phyloP scores from a whole-genome alignment of 2,113 vertebrate genomes.

The Rhabdomys dilectus region DNA sequence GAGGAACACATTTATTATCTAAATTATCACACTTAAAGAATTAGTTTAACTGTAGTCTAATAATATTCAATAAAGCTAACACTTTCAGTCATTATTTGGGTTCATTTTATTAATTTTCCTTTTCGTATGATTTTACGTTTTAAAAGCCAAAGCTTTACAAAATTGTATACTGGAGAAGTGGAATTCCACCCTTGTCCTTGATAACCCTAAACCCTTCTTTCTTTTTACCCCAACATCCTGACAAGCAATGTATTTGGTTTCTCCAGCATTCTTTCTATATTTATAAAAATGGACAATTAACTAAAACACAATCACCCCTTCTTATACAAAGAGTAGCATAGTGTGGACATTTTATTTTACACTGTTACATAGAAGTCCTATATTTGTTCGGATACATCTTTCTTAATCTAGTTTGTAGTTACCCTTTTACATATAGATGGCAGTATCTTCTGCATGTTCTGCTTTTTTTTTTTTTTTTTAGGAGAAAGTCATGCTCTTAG shows the following conservation, averaged over 20 bases:
- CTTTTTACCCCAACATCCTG: neutral
- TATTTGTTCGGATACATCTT: neutral
- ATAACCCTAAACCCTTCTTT: neutral
- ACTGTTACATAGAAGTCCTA: neutral
- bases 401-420: neutral
- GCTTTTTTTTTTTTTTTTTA: constrained; percentile 14
- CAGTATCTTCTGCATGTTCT: neutral
- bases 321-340: neutral
- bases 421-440: neutral
- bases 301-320: neutral
- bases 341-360: neutral
- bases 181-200: neutral
- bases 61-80: neutral
- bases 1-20: neutral
- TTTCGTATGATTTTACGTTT: constrained; percentile 6
- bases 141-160: neutral
- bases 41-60: constrained; percentile 25
- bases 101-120: constrained; percentile 36
- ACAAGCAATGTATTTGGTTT: neutral
- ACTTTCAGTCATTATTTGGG: constrained; percentile 5
- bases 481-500: neutral
- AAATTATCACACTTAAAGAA: neutral
- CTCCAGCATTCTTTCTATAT: neutral
- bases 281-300: neutral
- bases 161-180: neutral